phyloP scores from a whole-genome alignment of 1,140 invertebrate genomes.

The Micrasema longulum region DNA sequence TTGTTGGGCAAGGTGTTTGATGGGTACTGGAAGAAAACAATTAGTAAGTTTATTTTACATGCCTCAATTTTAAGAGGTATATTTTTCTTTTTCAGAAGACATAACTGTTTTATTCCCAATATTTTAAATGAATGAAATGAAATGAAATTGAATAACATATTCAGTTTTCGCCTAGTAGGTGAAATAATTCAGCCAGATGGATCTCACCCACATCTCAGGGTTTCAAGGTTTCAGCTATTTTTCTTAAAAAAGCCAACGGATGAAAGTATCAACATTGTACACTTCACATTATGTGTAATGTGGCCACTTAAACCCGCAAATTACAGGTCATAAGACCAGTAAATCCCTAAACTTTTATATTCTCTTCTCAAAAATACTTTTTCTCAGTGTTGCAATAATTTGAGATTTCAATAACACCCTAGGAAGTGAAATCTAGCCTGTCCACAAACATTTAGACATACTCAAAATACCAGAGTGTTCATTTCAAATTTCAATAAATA shows the following conservation, averaged over 20 bases:
- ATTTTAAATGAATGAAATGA: too few relatives aligned
- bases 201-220: neutral
- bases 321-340: neutral
- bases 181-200: too few relatives aligned
- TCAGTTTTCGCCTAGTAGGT: neutral
- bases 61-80: too few relatives aligned
- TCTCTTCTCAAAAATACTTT: too few relatives aligned
- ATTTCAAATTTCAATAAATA: neutral
- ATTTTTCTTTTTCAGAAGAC: too few relatives aligned
- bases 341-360: too few relatives aligned
- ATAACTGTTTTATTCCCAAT: too few relatives aligned
- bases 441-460: too few relatives aligned
- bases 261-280: neutral
- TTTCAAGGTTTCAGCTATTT: neutral
- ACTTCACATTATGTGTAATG: neutral
- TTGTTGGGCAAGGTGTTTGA: slow-evolving; percentile 58
- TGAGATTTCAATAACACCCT: neutral
- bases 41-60: too few relatives aligned
- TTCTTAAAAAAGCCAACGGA: neutral
- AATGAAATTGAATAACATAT: too few relatives aligned
- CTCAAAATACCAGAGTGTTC: too few relatives aligned
- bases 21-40: slow-evolving; percentile 59
- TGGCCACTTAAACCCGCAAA: neutral
- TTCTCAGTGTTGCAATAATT: too few relatives aligned
- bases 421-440: neutral